Evolutionary conservation across 2,797 vertebrate species (phyloP).

Genomic region (Acanthurus tractus): DNA sequence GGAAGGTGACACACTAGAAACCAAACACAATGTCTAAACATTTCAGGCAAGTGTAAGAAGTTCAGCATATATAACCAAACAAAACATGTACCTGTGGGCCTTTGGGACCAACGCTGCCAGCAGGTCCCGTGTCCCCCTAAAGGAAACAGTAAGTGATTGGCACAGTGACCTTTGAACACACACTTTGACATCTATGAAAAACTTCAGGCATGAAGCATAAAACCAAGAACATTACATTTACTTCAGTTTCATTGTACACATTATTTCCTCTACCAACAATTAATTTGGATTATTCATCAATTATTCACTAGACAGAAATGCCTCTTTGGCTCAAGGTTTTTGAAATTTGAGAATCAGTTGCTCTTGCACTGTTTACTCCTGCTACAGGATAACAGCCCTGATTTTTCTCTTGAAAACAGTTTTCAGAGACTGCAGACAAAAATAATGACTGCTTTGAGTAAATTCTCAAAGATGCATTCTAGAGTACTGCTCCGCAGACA

Average conservation of each 20-base stretch:
- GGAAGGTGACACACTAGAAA: not conserved
- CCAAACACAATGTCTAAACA: conserved; percentile 40
- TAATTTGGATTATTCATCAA: not conserved
- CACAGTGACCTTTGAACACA: not conserved
- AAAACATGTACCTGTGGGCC: conserved; percentile 86
- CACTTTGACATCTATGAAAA: not conserved
- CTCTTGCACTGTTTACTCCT: not conserved
- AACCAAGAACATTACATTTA: not conserved
- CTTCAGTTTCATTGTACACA: not conserved
- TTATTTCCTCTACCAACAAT: not conserved
- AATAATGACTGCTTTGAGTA: too few species aligned
- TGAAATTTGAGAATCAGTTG: not conserved
- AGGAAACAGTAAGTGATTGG: conserved; percentile 33
- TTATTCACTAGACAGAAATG: not conserved
- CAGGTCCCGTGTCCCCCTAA: conserved; percentile 89
- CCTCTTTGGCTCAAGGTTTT: not conserved
- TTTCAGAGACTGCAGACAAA: too few species aligned
- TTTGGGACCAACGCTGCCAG: conserved; percentile 80
- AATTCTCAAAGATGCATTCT: too few species aligned
- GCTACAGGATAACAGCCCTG: too few species aligned
- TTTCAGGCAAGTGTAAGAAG: conserved; percentile 4
- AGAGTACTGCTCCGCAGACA: too few species aligned
- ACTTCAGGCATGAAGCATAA: not conserved
- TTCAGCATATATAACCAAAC: conserved; percentile 1
- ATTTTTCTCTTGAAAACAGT: too few species aligned